Evolutionary conservation across 92 coral and sea anemone species (phyloP).

Genomic region (Porites evermanni): DNA sequence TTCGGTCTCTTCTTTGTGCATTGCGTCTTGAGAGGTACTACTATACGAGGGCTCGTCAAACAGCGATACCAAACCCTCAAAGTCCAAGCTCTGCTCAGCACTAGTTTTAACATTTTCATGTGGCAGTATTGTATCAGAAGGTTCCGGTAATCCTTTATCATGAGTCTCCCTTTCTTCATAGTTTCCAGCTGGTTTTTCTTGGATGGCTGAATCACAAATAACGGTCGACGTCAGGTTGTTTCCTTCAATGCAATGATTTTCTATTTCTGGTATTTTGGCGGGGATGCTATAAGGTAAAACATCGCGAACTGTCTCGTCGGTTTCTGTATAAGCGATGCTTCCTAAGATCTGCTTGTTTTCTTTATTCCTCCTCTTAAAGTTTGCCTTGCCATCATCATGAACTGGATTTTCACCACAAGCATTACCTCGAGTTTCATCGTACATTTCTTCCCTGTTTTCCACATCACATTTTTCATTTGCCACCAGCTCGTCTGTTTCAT

Average conservation of each 20-base stretch:
- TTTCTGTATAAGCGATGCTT: not conserved
- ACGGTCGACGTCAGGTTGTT: not conserved
- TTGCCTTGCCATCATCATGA: not conserved
- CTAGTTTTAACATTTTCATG: not conserved
- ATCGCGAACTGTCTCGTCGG: not conserved
- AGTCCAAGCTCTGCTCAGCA: conserved; percentile 24
- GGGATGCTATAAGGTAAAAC: not conserved
- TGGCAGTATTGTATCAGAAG: not conserved
- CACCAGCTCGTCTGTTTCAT: not conserved
- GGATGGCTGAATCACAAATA: not conserved
- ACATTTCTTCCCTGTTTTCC: not conserved
- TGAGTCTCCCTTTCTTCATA: not conserved
- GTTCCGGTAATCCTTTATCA: too few relatives aligned
- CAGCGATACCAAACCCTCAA: conserved; percentile 36
- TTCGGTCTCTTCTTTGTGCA: not conserved
- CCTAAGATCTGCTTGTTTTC: not conserved
- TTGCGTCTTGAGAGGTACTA: not conserved
- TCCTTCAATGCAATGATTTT: not conserved
- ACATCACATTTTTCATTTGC: not conserved
- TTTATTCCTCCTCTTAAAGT: not conserved
- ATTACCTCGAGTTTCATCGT: not conserved
- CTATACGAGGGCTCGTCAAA: conserved; percentile 29
- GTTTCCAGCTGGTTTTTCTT: not conserved
- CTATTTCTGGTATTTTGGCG: too few relatives aligned
- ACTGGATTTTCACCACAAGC: not conserved